Conservation (phyloP, 2,888 invertebrate genomes). For the Sarcophaga carnaria region DNA sequence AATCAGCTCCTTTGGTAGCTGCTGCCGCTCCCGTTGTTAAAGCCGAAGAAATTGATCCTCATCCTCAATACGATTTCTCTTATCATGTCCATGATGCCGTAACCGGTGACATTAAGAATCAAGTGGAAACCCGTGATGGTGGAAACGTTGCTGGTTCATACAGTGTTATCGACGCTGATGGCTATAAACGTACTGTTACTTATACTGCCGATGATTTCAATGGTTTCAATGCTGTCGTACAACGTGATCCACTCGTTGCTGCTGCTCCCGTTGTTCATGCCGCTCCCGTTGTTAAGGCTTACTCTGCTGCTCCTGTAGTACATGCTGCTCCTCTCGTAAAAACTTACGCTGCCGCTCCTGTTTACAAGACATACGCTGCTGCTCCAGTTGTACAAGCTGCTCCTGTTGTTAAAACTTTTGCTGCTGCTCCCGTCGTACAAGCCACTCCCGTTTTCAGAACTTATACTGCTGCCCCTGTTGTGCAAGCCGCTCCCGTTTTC, state of each 20-base stretch:
- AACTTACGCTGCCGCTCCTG: slow-evolving; percentile 59
- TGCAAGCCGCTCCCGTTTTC: slow-evolving; percentile 20
- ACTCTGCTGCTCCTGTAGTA: slow-evolving; percentile 69
- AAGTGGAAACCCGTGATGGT: slow-evolving; percentile 83
- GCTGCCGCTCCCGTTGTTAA: slow-evolving; percentile 52
- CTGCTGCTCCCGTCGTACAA: slow-evolving; percentile 26
- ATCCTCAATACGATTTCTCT: slow-evolving; percentile 82
- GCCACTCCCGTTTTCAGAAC: slow-evolving; percentile 26
- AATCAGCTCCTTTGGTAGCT: slow-evolving; percentile 21
- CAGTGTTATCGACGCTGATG: slow-evolving; percentile 83
- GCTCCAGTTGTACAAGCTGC: slow-evolving; percentile 51
- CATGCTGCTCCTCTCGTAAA: slow-evolving; percentile 69
- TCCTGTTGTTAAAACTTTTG: neutral
- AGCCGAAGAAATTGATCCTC: slow-evolving; percentile 74
- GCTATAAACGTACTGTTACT: slow-evolving; percentile 83
- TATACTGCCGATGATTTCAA: slow-evolving; percentile 83
- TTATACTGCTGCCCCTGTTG: slow-evolving; percentile 43
- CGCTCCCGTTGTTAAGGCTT: slow-evolving; percentile 33
- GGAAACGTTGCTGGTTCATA: slow-evolving; percentile 83
- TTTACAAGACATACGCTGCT: slow-evolving; percentile 37
- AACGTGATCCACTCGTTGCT: slow-evolving; percentile 80
- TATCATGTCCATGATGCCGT: slow-evolving; percentile 83
- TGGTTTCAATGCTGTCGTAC: slow-evolving; percentile 84
- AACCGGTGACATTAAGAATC: slow-evolving; percentile 83
- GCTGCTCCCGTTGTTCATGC: slow-evolving; percentile 44